Conservation (phyloP, 37 sponge, comb jelly and placozoan species). For the Lycopodina hypogea region DNA sequence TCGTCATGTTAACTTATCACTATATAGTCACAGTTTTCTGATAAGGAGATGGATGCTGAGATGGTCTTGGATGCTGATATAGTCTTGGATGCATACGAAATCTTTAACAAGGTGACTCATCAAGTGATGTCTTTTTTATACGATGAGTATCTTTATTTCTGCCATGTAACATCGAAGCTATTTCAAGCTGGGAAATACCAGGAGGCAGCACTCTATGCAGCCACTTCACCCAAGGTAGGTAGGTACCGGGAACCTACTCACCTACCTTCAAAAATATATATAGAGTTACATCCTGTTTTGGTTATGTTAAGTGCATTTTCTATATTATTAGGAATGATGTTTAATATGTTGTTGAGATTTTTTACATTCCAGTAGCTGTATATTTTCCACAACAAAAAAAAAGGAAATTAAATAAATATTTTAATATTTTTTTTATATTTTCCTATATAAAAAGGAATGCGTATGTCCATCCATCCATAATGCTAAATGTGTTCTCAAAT, state of each 20-base stretch:
- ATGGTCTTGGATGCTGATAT: constrained; percentile 53
- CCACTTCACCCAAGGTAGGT: constrained; percentile 59
- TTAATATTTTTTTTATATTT: too few relatives aligned
- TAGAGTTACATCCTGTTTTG: too few relatives aligned
- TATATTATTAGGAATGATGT: too few relatives aligned
- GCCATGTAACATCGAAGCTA: constrained; percentile 9
- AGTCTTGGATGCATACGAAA: constrained; percentile 52
- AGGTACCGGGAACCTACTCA: neutral
- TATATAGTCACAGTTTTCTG: constrained; percentile 44
- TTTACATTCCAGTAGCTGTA: too few relatives aligned
- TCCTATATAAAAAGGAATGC: too few relatives aligned
- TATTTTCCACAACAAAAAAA: too few relatives aligned
- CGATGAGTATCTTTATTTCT: neutral
- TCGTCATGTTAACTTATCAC: too few relatives aligned
- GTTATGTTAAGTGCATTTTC: too few relatives aligned
- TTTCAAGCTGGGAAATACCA: constrained; percentile 54
- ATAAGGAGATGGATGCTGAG: constrained; percentile 62
- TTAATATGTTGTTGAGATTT: too few relatives aligned
- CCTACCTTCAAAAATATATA: neutral
- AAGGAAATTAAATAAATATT: too few relatives aligned
- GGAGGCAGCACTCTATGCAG: constrained; percentile 69
- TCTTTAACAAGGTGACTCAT: constrained; percentile 47
- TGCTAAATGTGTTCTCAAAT: too few relatives aligned
- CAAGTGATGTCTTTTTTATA: neutral
- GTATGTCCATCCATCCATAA: too few relatives aligned